A percentile compares a stretch with the other conserved stretches of the same genome.
These are phyloP conservation scores for Selene dorsalis DNA, from an alignment of 2,797 vertebrate genomes.

Conservation along the genomic window DNA sequence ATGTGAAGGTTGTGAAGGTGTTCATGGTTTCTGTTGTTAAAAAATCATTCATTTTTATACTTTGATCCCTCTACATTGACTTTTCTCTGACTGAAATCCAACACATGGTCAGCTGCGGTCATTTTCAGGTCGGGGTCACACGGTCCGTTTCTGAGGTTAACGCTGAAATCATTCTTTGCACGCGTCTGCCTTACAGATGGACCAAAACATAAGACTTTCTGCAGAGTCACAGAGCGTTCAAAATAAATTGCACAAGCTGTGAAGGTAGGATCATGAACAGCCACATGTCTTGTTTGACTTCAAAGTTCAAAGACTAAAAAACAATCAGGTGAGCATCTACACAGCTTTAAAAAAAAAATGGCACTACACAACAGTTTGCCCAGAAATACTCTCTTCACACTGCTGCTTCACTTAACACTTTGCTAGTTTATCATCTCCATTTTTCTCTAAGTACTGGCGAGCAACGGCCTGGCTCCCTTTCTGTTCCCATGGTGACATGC, in stretches of 20 bases:
- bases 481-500: constrained; percentile 87
- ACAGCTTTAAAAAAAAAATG: constrained; percentile 25
- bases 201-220: constrained; percentile 17
- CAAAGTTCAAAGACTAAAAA: constrained; percentile 42
- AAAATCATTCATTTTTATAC: not conserved
- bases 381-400: constrained; percentile 61
- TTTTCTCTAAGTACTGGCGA: constrained; percentile 71
- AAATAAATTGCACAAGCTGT: constrained; percentile 34
- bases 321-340: constrained; percentile 19
- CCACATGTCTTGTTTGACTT: constrained; percentile 20
- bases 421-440: constrained; percentile 82
- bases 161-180: constrained; percentile 37
- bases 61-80: constrained; percentile 3
- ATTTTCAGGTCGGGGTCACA: constrained; percentile 42
- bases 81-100: constrained; percentile 5
- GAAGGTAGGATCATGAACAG: constrained; percentile 12
- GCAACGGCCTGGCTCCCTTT: constrained; percentile 73
- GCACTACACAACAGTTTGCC: constrained; percentile 41
- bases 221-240: constrained; percentile 18
- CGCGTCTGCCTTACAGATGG: constrained; percentile 44
- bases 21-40: not conserved
- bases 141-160: constrained; percentile 32
- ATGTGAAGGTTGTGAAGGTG: not conserved
- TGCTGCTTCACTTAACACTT: constrained; percentile 80
- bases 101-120: constrained; percentile 31